These are phyloP conservation scores for Metaphire vulgaris DNA, from an alignment of 1,140 invertebrate genomes.

Conservation along the genomic window DNA sequence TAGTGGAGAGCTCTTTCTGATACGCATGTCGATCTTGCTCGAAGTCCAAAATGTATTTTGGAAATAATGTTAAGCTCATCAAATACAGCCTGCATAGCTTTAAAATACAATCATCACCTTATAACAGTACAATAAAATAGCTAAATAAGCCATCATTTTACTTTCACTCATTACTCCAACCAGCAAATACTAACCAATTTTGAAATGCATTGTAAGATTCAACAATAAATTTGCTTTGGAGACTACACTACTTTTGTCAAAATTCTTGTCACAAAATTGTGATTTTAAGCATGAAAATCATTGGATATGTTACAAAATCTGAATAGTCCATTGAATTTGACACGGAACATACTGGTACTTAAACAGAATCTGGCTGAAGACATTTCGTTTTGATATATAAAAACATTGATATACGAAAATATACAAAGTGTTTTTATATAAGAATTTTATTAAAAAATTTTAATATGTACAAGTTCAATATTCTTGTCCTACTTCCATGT, in stretches of 20 bases:
- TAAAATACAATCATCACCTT: slow-evolving; percentile 10
- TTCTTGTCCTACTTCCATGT: not conserved
- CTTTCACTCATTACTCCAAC: not conserved
- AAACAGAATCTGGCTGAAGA: not conserved
- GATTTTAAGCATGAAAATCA: too few relatives aligned
- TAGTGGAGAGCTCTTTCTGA: not conserved
- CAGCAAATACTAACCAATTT: not conserved
- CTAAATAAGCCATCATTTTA: not conserved
- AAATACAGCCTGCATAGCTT: slow-evolving; percentile 48
- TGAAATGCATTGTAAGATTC: not conserved
- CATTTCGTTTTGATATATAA: not conserved
- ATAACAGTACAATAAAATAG: not conserved
- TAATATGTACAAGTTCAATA: not conserved
- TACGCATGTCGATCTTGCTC: slow-evolving; percentile 43
- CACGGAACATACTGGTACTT: not conserved
- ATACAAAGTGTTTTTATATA: not conserved
- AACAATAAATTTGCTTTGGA: too few relatives aligned
- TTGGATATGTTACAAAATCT: too few relatives aligned
- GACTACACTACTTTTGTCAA: not conserved
- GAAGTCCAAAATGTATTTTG: slow-evolving; percentile 49
- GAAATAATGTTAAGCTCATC: slow-evolving; percentile 52
- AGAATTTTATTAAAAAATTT: not conserved
- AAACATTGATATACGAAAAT: not conserved
- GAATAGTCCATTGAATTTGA: too few relatives aligned
- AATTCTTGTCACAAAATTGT: not conserved